These are phyloP conservation scores for Eulacestoma nigropectus DNA, from an alignment of 2,113 vertebrate genomes.

Conservation along the genomic window DNA sequence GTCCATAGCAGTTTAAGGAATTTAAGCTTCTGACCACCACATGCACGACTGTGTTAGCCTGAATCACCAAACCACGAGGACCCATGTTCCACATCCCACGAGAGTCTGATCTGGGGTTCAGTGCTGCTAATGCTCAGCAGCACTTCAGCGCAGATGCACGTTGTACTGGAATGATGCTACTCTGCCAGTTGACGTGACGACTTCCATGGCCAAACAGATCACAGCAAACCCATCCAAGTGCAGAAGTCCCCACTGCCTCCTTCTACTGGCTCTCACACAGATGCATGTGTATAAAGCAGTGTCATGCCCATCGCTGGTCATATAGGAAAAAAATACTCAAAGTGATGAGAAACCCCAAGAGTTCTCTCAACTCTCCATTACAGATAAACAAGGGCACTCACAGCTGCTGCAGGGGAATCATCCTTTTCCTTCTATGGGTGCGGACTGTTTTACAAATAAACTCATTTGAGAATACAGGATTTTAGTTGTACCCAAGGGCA, in stretches of 20 bases:
- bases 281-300: neutral
- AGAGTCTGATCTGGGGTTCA: neutral
- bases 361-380: neutral
- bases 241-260: neutral
- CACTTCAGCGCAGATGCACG: neutral
- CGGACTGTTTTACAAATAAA: neutral
- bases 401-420: neutral
- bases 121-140: neutral
- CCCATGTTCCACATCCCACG: accelerated
- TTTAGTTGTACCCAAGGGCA: neutral
- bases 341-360: neutral
- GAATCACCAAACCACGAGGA: neutral
- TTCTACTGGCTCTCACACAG: neutral
- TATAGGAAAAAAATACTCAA: neutral
- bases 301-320: neutral
- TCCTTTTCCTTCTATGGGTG: neutral
- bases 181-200: neutral
- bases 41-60: neutral
- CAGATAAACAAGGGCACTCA: neutral
- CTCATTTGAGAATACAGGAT: neutral
- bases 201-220: neutral
- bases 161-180: neutral
- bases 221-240: neutral
- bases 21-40: neutral
- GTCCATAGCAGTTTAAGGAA: neutral